Evolutionary conservation across 2,797 vertebrate genomes (phyloP).

Genomic region (Triplophysa bombifrons): DNA sequence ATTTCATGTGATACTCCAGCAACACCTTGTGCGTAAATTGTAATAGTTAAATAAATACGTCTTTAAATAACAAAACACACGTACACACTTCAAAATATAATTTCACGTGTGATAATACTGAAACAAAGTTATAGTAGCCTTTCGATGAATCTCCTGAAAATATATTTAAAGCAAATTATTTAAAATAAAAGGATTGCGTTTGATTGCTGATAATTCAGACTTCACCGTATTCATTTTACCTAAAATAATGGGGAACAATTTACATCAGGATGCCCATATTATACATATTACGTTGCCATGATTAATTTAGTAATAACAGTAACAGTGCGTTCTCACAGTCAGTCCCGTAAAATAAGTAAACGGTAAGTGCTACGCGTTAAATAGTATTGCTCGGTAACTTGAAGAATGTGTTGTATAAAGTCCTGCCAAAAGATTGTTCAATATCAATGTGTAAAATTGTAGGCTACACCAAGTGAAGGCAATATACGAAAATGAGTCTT

Average conservation of each 20-base stretch:
- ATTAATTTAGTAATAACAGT: conserved; percentile 8
- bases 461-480: background rate
- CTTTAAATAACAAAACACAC: conserved; percentile 41
- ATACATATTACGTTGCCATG: background rate
- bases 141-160: conserved; percentile 22
- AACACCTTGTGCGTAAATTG: conserved; percentile 11
- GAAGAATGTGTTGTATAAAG: conserved; percentile 7
- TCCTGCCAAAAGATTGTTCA: background rate
- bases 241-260: background rate
- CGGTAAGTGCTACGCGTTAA: conserved; percentile 8
- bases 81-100: conserved; percentile 48
- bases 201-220: background rate
- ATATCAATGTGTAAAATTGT: background rate
- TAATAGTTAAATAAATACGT: conserved; percentile 26
- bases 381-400: background rate
- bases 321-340: background rate
- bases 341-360: background rate
- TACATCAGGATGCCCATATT: conserved; percentile 11
- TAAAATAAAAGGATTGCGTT: background rate
- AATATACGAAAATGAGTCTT: conserved; percentile 13
- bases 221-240: background rate
- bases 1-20: conserved; percentile 12
- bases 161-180: background rate
- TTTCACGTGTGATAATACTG: conserved; percentile 55
- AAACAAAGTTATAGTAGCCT: conserved; percentile 29